A percentile compares a stretch with the other conserved stretches of the same genome.
Conservation (phyloP, 1,140 invertebrate species). For the Scaptodrosophila lebanonensis region DNA sequence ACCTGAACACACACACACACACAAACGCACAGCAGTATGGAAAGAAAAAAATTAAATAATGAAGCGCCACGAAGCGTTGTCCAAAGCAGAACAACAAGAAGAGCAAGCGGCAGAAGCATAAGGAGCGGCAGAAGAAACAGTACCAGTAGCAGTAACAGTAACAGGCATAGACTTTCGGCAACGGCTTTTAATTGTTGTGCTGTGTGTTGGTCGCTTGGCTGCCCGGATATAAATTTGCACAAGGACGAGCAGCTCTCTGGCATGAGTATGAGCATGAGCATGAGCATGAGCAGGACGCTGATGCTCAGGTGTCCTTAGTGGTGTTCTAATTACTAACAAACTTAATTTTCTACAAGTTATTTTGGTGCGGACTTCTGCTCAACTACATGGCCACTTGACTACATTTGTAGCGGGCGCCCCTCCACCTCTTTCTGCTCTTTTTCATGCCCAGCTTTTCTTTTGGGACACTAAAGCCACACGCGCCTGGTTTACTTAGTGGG, state of each 20-base stretch:
- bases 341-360: slow-evolving; percentile 74
- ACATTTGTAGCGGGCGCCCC: background rate
- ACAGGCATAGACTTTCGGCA: slow-evolving; percentile 30
- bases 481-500: background rate
- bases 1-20: slow-evolving; percentile 21
- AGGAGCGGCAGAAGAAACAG: slow-evolving; percentile 21
- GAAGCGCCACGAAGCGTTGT: background rate
- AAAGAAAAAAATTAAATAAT: slow-evolving; percentile 2
- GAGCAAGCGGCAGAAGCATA: slow-evolving; percentile 16
- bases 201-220: slow-evolving; percentile 15
- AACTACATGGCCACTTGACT: slow-evolving; percentile 22
- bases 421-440: slow-evolving; percentile 11
- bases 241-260: no score
- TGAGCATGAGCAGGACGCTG: slow-evolving; percentile 12
- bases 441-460: background rate
- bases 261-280: slow-evolving; percentile 10
- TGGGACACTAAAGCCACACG: slow-evolving; percentile 37
- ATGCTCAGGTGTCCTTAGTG: slow-evolving; percentile 72
- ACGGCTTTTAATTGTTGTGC: slow-evolving; percentile 57
- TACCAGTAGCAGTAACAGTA: slow-evolving; percentile 1
- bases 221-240: slow-evolving; percentile 39
- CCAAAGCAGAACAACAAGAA: slow-evolving; percentile 4
- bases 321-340: slow-evolving; percentile 75
- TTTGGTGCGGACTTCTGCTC: slow-evolving; percentile 47
- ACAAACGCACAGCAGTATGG: slow-evolving; percentile 4